Evolutionary conservation across 2,797 vertebrate genomes (phyloP).

Genomic region (Pteronotus mesoamericanus): DNA sequence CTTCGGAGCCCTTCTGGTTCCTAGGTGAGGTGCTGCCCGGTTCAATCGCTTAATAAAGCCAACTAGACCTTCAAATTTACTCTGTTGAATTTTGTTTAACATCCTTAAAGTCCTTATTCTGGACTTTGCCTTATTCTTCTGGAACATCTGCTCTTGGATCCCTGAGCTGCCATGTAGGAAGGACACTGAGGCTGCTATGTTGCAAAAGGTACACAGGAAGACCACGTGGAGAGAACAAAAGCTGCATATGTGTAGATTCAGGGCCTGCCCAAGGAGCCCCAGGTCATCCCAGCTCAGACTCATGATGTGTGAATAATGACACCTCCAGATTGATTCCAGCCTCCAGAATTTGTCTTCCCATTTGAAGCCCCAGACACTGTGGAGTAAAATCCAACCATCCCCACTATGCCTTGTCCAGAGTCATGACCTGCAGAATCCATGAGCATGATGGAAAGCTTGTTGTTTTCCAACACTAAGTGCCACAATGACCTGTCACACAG

Average conservation of each 20-base stretch:
- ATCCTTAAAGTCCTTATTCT: not conserved
- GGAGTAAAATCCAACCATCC: not conserved
- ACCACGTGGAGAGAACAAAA: not conserved
- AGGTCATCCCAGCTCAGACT: not conserved
- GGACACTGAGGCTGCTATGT: not conserved
- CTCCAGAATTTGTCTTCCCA: not conserved
- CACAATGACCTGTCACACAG: not conserved
- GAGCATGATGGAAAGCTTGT: not conserved
- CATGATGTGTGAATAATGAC: not conserved
- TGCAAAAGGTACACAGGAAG: not conserved
- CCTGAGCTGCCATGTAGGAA: not conserved
- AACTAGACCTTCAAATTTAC: not conserved
- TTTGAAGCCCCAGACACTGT: not conserved
- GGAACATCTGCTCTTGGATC: not conserved
- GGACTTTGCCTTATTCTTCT: not conserved
- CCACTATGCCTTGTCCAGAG: not conserved
- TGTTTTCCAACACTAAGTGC: not conserved
- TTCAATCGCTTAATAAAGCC: not conserved
- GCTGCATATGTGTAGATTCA: not conserved
- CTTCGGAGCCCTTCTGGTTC: not conserved
- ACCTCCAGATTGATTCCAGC: not conserved
- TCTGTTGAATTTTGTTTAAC: not conserved
- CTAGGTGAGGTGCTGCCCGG: not conserved
- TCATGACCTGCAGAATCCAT: not conserved
- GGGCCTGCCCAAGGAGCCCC: not conserved